Evolutionary conservation across 2,888 invertebrate genomes (phyloP).

Genomic region (Meteorus cinctellus): DNA sequence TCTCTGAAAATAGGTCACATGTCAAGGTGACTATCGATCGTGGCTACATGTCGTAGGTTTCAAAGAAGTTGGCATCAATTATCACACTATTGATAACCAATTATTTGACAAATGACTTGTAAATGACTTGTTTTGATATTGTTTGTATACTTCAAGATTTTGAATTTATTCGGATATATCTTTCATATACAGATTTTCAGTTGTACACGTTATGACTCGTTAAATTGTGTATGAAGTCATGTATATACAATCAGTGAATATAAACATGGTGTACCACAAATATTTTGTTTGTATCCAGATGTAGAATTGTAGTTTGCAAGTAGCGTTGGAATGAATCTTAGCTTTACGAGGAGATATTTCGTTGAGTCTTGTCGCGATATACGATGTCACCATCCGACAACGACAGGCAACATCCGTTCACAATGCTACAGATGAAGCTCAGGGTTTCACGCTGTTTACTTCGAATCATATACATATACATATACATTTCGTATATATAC

Average conservation of each 20-base stretch:
- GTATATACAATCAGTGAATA: constrained; percentile 24
- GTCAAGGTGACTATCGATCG: too few relatives aligned
- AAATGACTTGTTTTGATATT: too few relatives aligned
- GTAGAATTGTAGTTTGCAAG: constrained; percentile 41
- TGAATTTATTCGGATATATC: too few relatives aligned
- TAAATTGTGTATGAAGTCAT: neutral
- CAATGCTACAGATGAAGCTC: neutral
- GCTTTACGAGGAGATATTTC: constrained; percentile 42
- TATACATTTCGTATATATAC: neutral
- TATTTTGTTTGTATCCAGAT: constrained; percentile 34
- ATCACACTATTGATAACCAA: too few relatives aligned
- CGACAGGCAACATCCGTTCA: constrained; percentile 10
- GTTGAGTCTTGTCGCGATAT: constrained; percentile 35
- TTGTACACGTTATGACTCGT: neutral
- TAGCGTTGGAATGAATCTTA: constrained; percentile 32
- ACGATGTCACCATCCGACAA: constrained; percentile 37
- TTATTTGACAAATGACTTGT: too few relatives aligned
- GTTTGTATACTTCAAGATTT: too few relatives aligned
- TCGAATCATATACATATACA: constrained; percentile 5
- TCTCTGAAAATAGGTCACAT: too few relatives aligned
- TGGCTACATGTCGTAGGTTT: too few relatives aligned
- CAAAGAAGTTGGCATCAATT: too few relatives aligned
- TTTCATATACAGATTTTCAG: neutral
- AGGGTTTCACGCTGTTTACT: constrained; percentile 9
- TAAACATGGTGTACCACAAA: constrained; percentile 31